phyloP scores from a whole-genome alignment of 1,140 invertebrate genomes.

The Copidosoma floridanum region DNA sequence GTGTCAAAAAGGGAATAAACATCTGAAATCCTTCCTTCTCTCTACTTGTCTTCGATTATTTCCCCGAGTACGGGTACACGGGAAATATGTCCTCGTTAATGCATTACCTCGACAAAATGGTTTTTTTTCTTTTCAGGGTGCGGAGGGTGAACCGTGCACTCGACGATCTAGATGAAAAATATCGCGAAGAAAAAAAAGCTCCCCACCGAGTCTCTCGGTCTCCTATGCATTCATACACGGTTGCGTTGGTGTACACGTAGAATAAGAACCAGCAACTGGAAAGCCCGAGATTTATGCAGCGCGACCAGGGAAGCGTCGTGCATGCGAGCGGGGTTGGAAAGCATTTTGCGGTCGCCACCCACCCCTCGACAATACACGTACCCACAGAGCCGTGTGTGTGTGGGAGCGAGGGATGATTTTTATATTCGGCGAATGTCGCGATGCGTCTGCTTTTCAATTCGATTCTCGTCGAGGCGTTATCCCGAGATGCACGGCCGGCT shows the following conservation, averaged over 20 bases:
- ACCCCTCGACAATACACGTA: not conserved
- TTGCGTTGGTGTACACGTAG: too few relatives aligned
- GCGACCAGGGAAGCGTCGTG: not conserved
- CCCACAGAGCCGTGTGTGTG: not conserved
- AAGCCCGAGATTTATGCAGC: conserved; percentile 17
- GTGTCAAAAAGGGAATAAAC: too few relatives aligned
- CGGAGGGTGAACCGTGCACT: too few relatives aligned
- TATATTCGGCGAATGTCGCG: conserved; percentile 19
- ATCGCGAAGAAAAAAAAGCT: not conserved
- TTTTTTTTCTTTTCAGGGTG: too few relatives aligned
- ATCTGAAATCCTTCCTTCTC: too few relatives aligned
- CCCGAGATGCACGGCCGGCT: conserved; percentile 11
- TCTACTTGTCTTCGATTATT: too few relatives aligned
- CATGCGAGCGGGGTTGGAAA: conserved; percentile 5
- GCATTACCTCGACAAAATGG: too few relatives aligned
- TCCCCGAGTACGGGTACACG: too few relatives aligned
- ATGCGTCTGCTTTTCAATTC: conserved; percentile 21
- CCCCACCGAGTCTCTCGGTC: not conserved
- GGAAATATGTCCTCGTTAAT: too few relatives aligned
- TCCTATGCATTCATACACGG: not conserved
- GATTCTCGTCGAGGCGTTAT: conserved; percentile 11
- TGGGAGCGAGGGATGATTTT: conserved; percentile 14
- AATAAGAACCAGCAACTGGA: too few relatives aligned
- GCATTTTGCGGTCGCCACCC: conserved; percentile 18
- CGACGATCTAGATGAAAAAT: too few relatives aligned